Base-by-base conservation (phyloP, 1,140 invertebrate genomes). In the Drosophila melanica region DNA sequence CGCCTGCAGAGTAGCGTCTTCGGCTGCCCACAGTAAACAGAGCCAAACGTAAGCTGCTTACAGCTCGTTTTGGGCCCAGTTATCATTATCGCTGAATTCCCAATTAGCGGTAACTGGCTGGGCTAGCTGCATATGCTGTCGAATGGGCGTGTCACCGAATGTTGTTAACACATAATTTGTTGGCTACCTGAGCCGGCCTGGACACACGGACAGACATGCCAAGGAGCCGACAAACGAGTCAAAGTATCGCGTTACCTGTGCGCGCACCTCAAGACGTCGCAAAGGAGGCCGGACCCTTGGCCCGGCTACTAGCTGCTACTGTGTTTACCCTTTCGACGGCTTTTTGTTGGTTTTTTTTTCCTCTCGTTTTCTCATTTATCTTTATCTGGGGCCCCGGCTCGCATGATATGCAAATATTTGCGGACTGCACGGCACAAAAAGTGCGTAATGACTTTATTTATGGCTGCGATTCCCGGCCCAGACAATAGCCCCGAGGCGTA, bases 381-480 rank as follows among this genome's bases (percentile, higher is more conserved):
- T 35, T 35, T 8, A 35, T 35, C 45, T 76, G 23, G 23, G 47
- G 75, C 12, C 41, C 59, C 41, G 47, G 47, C 58, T 63, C 20
- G 45, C 58, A 64, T 69, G 74, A 71, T 85, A 85, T 85, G 77
- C 81, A 85, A 85, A 85, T 85, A 85, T 85, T 85, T 77, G 74
- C 62, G 12, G 12, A 27, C 42, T 70, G 67, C 67, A 75, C 60
- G 70, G 51, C n/a, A 16, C 6, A 73, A 64, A 45, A 63, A 68
- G 70, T 82, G 82, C 76, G 82, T 87, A 87, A 87, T 87, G 82
- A 82, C 82, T 87, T 87, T 87, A 87, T 87, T 87, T 87, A 87
- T 85, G 81, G 57, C 55, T 63, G 20, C 75, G 39, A 48, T 45
- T 42, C 47, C 7, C 23, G 39, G 23, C 14, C 18, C 18, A 75